These are phyloP conservation scores for Ochropleura leucogaster DNA, from an alignment of 2,888 invertebrate genomes.

Conservation along the genomic window DNA sequence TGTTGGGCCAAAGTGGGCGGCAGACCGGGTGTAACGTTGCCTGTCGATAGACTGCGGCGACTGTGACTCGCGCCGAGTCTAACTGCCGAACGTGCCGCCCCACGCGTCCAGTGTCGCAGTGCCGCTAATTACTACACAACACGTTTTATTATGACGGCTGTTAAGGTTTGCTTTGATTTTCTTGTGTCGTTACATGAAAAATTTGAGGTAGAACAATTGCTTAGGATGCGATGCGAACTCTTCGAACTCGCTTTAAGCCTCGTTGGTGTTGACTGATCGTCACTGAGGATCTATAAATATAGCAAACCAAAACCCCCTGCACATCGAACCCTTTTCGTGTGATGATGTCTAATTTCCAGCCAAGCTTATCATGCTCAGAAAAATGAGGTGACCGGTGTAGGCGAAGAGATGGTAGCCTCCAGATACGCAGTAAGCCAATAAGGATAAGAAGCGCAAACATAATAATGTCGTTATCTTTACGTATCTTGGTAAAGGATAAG, in stretches of 20 bases:
- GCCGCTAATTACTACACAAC: constrained; percentile 39
- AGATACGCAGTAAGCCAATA: constrained; percentile 2
- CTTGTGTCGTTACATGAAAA: neutral
- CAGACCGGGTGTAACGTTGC: constrained; percentile 21
- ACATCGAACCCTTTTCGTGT: neutral
- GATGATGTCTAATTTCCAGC: neutral
- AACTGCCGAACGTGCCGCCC: neutral
- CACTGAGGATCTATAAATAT: neutral
- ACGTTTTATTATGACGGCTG: constrained; percentile 32
- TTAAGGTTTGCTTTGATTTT: constrained; percentile 33
- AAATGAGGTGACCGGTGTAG: neutral
- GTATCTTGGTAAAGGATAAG: neutral
- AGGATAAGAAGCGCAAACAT: constrained; percentile 4
- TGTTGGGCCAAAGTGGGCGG: constrained; percentile 14
- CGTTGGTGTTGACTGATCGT: neutral
- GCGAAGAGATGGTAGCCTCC: neutral
- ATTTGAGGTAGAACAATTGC: neutral
- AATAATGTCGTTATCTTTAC: constrained; percentile 8
- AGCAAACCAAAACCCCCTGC: neutral
- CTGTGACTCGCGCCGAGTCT: neutral
- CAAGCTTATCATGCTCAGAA: neutral
- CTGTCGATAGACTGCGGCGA: constrained; percentile 21
- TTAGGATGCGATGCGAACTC: neutral
- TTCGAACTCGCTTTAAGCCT: neutral
- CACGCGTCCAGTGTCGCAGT: constrained; percentile 11